These are phyloP conservation scores for Rotaria sp. DNA, from an alignment of 2,888 invertebrate genomes.

Conservation along the genomic window DNA sequence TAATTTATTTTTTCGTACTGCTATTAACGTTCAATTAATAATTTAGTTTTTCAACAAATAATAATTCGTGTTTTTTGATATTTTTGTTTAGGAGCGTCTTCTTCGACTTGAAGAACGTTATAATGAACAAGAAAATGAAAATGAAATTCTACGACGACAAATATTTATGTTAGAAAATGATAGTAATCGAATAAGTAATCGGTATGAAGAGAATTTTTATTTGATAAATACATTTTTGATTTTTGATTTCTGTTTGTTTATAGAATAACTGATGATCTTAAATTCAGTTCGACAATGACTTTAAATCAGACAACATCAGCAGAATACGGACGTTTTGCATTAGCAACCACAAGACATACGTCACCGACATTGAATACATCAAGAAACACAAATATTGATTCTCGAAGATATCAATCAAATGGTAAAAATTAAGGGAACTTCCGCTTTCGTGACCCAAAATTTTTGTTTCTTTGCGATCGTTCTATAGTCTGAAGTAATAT, in stretches of 20 bases:
- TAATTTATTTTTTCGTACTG: no score
- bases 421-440: background rate
- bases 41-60: no score
- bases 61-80: background rate
- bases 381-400: background rate
- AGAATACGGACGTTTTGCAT: background rate
- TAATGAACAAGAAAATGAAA: background rate
- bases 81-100: background rate
- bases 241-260: background rate
- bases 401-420: background rate
- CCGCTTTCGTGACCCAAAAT: no score
- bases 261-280: background rate
- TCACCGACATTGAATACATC: background rate
- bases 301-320: background rate
- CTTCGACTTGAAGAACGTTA: background rate
- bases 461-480: background rate
- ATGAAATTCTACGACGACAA: slow-evolving; percentile 3
- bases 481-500: no score
- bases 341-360: background rate
- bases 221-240: background rate
- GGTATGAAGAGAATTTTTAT: background rate
- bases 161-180: background rate
- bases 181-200: background rate
- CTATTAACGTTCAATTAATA: no score
- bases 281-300: background rate